phyloP scores from a whole-genome alignment of 1,140 invertebrate species.

The Neodiprion pinetum region DNA sequence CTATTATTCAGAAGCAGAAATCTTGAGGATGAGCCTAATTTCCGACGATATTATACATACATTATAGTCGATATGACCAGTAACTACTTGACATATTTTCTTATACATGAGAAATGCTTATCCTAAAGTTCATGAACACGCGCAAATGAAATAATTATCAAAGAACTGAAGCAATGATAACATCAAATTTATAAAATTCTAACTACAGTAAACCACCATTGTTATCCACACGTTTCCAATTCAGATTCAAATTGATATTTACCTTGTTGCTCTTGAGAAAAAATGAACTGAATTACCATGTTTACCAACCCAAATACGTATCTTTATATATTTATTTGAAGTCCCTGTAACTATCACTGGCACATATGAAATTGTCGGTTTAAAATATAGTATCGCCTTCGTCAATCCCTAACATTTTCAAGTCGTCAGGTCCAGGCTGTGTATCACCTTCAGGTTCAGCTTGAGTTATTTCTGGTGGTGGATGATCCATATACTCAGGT shows the following conservation, averaged over 20 bases:
- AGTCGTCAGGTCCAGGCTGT: slow-evolving; percentile 57
- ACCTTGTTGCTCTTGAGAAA: neutral
- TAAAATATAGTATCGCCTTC: slow-evolving; percentile 60
- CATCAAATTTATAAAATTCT: too few species aligned
- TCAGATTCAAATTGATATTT: neutral
- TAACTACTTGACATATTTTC: too few species aligned
- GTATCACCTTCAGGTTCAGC: slow-evolving; percentile 50
- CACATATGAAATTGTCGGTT: slow-evolving; percentile 20
- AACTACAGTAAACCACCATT: too few species aligned
- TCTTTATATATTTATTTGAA: neutral
- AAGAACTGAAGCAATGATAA: too few species aligned
- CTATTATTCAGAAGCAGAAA: too few species aligned
- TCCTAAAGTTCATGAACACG: too few species aligned
- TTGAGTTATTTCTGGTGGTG: slow-evolving; percentile 58
- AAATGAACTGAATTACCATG: neutral
- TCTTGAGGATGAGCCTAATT: too few species aligned
- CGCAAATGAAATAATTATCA: too few species aligned
- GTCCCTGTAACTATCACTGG: neutral
- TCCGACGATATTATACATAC: too few species aligned
- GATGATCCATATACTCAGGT: slow-evolving; percentile 59
- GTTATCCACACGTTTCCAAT: too few species aligned
- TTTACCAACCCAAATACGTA: neutral
- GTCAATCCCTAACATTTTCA: slow-evolving; percentile 61
- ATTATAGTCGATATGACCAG: too few species aligned
- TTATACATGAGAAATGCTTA: too few species aligned